Percentiles rank a stretch among this genome's conserved stretches.
Evolutionary conservation across 1,140 invertebrate genomes (phyloP).

Genomic region (Belonocnema kinseyi): DNA sequence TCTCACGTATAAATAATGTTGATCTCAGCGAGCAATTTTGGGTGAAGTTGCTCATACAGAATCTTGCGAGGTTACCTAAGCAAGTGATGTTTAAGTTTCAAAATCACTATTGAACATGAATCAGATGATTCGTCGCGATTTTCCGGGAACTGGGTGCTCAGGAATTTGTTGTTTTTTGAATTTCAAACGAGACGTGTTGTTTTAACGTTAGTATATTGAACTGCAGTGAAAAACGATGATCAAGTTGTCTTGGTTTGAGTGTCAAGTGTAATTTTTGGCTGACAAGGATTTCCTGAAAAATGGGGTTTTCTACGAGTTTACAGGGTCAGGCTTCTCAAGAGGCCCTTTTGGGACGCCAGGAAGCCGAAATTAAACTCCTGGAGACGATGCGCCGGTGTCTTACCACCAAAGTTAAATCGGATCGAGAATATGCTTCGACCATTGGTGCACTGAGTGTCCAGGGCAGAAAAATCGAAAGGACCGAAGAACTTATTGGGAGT

Average conservation of each 20-base stretch:
- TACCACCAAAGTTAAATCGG: conserved; percentile 90
- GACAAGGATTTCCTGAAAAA: conserved; percentile 62
- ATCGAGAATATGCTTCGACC: conserved; percentile 90
- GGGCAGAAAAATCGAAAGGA: conserved; percentile 88
- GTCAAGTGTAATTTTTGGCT: neutral
- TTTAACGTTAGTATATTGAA: neutral
- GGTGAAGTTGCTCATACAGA: neutral
- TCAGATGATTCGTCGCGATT: conserved; percentile 17
- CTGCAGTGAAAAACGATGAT: neutral
- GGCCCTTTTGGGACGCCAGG: conserved; percentile 89
- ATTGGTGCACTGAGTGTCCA: conserved; percentile 86
- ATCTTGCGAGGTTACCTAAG: conserved; percentile 33
- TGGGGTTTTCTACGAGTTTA: conserved; percentile 91
- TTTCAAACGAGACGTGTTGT: neutral
- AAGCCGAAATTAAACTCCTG: conserved; percentile 92
- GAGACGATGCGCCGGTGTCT: conserved; percentile 92
- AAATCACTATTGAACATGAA: conserved; percentile 25
- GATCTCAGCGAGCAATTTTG: conserved; percentile 45
- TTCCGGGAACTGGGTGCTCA: neutral
- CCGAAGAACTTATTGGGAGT: conserved; percentile 85
- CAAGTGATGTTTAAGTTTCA: conserved; percentile 8
- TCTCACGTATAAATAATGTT: conserved; percentile 54
- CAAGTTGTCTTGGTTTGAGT: neutral
- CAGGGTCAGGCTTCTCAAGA: conserved; percentile 90
- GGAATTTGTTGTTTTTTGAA: conserved; percentile 14